Evolutionary conservation across 2,888 invertebrate species (phyloP), one percentile per base, ranked within the genome.

Genomic region (Itoplectis maculator): DNA sequence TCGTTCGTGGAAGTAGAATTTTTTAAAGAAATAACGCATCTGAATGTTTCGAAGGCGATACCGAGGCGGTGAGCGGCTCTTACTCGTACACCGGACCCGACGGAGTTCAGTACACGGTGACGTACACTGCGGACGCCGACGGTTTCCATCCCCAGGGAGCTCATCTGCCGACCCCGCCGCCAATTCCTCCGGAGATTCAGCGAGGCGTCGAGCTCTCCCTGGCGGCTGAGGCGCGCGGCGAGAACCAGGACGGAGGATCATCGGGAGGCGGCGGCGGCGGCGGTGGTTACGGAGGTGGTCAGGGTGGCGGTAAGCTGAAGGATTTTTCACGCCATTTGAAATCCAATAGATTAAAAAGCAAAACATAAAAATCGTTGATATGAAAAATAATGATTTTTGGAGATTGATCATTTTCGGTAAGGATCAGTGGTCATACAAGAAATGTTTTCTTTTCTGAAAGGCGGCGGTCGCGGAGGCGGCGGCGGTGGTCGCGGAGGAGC

Each of bases 151-250:
- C 91, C 0, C 65, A 85, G 23, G 91, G 91, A 4, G 91, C 90
- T 7, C 91, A 91, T 84, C 83, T 91, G 6, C 91, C 91, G 2
- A 91, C 91, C 0, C 90, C 91, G 9, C 91, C 91, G n/a, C 91
- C 91, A 9, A 91, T 91, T 0, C 91, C 91, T 0, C 91, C 91
- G 0, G 91, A 91, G 82, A 91, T 91, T 68, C 91, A 91, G 78
- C 85, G 91, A 37, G 91, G 91, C 3, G 88, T 91, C 65, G 91
- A 91, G 49, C 85, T 91, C 3, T 84, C 91, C 0, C 87, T 91
- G 1, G 91, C 91, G 9, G 91, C 91, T 3, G 91, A 91, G 63
- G 91, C 91, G 3, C 87, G 91, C 5, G 91, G 91, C 2, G 91
- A 91, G 61, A 91, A 91, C 84, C 91, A 91, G 63, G 91, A 91